phyloP scores from a whole-genome alignment of 2,797 vertebrate genomes.

The Poeciliopsis gracilis region DNA sequence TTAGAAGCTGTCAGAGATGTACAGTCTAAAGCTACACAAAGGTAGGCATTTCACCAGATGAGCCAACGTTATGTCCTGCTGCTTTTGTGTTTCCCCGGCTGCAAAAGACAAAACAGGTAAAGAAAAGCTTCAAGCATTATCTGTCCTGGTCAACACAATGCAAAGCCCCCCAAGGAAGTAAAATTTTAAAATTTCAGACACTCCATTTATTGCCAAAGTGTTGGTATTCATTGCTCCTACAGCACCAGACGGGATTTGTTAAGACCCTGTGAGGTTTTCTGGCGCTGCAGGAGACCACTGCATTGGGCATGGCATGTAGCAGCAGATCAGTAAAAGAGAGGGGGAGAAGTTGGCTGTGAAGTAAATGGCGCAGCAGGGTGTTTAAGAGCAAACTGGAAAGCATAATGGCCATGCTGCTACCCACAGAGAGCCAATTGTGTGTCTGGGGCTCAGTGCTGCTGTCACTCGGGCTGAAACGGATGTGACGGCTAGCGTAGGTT shows the following conservation, averaged over 20 bases:
- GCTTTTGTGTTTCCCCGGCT: slow-evolving; percentile 14
- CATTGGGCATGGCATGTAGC: slow-evolving; percentile 27
- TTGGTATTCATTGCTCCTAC: slow-evolving; percentile 14
- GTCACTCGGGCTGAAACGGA: slow-evolving; percentile 34
- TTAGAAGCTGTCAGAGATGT: not conserved
- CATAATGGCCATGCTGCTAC: slow-evolving; percentile 53
- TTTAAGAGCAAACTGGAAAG: slow-evolving; percentile 55
- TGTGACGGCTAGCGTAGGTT: slow-evolving; percentile 18
- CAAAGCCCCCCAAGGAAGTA: slow-evolving; percentile 21
- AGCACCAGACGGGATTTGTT: slow-evolving; percentile 31
- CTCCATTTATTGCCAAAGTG: slow-evolving; percentile 10
- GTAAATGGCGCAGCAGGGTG: slow-evolving; percentile 62
- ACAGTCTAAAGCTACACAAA: not conserved
- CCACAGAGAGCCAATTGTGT: slow-evolving; percentile 52
- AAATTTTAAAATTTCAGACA: slow-evolving; percentile 34
- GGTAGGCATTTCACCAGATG: slow-evolving; percentile 13
- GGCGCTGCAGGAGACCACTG: slow-evolving; percentile 23
- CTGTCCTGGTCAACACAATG: slow-evolving; percentile 17
- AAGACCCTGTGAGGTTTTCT: slow-evolving; percentile 25
- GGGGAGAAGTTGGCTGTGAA: slow-evolving; percentile 46
- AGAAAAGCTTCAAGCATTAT: slow-evolving; percentile 15
- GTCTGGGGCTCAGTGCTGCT: slow-evolving; percentile 36
- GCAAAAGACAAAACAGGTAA: slow-evolving; percentile 9
- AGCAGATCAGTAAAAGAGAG: slow-evolving; percentile 48
- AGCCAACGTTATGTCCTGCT: not conserved